Conservation (phyloP, 1,140 invertebrate species). For the Condylostylus longicornis region DNA sequence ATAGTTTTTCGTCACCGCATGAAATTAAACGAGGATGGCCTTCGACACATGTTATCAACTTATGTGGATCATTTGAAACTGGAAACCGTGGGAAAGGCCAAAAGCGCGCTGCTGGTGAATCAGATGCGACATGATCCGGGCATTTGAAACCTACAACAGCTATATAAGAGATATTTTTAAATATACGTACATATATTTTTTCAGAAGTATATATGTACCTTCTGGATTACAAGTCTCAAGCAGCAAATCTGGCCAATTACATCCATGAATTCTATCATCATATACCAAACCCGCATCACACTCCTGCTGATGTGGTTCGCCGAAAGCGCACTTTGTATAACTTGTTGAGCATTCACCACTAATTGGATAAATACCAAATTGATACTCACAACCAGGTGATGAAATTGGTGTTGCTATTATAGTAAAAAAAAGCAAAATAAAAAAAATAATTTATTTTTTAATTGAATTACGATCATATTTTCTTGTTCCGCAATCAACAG, state of each 20-base stretch:
- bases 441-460: not conserved
- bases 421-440: not conserved
- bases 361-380: constrained; percentile 75
- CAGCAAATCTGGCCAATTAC: constrained; percentile 86
- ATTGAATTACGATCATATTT: constrained; percentile 52
- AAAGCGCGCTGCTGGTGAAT: constrained; percentile 65
- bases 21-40: constrained; percentile 68
- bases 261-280: constrained; percentile 71
- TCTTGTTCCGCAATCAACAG: constrained; percentile 71
- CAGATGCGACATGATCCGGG: constrained; percentile 62
- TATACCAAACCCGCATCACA: constrained; percentile 79
- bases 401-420: constrained; percentile 58
- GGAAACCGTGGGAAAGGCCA: constrained; percentile 81
- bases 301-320: constrained; percentile 56
- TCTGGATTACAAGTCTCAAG: constrained; percentile 75
- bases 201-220: constrained; percentile 34
- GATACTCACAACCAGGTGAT: constrained; percentile 67
- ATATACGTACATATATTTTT: not conserved
- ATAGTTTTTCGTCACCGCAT: constrained; percentile 72
- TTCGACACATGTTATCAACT: constrained; percentile 76
- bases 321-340: constrained; percentile 74
- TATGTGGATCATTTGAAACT: constrained; percentile 64
- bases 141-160: constrained; percentile 70
- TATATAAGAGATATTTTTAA: constrained; percentile 24
- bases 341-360: constrained; percentile 63